Conservation (phyloP, 2,888 invertebrate genomes). For the Stomorhina lunata region DNA sequence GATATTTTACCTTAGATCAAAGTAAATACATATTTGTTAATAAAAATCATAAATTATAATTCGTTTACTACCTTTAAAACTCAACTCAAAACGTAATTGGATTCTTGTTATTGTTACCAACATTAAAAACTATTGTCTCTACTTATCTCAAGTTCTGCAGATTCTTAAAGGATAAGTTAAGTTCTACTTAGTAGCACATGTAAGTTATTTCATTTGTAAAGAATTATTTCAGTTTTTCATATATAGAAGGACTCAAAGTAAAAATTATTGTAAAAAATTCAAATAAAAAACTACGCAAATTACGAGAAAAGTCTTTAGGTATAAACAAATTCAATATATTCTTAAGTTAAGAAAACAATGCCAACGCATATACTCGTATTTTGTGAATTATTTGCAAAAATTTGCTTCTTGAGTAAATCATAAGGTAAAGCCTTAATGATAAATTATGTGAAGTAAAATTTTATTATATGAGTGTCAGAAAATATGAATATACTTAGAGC, state of each 20-base stretch:
- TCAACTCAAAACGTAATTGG: not conserved
- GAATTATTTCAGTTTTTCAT: not conserved
- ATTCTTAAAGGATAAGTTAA: not conserved
- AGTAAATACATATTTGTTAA: too few species aligned
- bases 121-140: too few species aligned
- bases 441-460: conserved; percentile 18
- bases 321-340: too few species aligned
- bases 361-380: too few species aligned
- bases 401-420: not conserved
- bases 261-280: too few species aligned
- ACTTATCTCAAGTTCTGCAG: not conserved
- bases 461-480: not conserved
- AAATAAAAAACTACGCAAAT: not conserved
- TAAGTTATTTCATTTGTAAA: not conserved
- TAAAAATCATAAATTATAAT: too few species aligned
- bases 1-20: too few species aligned
- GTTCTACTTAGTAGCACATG: not conserved
- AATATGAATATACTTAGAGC: not conserved
- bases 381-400: not conserved
- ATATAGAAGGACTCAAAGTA: too few species aligned
- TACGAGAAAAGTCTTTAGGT: not conserved
- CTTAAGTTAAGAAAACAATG: not conserved
- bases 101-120: not conserved
- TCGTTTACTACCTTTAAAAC: not conserved
- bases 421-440: not conserved